A percentile compares a stretch with the other conserved stretches of the same genome.
Evolutionary conservation across 2,888 invertebrate genomes (phyloP).

Genomic region (Trachelus iudaicus): DNA sequence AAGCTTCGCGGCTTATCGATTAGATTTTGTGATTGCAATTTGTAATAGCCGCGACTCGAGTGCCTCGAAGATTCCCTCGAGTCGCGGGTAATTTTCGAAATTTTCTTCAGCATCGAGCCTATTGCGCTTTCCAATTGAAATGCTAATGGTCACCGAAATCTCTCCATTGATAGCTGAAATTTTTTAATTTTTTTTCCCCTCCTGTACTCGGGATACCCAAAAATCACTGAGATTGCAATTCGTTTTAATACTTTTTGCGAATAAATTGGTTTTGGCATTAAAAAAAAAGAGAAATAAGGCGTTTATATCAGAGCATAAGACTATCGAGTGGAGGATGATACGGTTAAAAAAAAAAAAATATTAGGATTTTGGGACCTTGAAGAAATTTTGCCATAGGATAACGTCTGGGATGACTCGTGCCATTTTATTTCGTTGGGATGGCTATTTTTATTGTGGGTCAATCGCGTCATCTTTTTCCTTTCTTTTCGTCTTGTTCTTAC

Average conservation of each 20-base stretch:
- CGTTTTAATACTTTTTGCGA: neutral
- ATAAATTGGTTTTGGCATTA: neutral
- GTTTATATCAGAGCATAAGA: neutral
- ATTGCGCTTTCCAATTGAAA: neutral
- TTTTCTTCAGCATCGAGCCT: neutral
- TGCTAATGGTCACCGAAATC: conserved; percentile 4
- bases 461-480: neutral
- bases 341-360: neutral
- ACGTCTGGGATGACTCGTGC: neutral
- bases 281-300: neutral
- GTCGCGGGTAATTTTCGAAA: neutral
- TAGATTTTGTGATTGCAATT: conserved; percentile 50
- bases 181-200: no score
- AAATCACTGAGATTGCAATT: neutral
- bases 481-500: neutral
- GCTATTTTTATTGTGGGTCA: neutral
- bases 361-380: neutral
- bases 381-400: neutral
- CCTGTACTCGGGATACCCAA: no score
- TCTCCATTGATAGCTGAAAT: no score
- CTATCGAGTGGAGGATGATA: neutral
- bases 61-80: neutral
- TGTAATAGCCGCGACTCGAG: conserved; percentile 39
- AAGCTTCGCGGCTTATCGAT: conserved; percentile 52
- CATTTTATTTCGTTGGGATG: neutral